phyloP scores from a whole-genome alignment of 2,113 vertebrate species.

The Odontophorus gujanensis region DNA sequence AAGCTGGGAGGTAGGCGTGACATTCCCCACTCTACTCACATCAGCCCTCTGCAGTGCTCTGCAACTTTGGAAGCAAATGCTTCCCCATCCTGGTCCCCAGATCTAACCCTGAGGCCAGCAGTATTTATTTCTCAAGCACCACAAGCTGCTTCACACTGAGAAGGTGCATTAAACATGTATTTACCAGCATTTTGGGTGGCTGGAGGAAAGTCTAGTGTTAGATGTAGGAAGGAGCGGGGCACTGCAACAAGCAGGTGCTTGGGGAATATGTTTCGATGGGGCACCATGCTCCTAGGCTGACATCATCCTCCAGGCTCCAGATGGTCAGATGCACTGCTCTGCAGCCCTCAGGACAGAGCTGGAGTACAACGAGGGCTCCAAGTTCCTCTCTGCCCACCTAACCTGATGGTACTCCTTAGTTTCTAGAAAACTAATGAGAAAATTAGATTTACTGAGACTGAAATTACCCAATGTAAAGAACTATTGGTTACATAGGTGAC shows the following conservation, averaged over 20 bases:
- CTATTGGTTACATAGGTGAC: background rate
- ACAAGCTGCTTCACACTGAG: background rate
- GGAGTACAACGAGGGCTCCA: background rate
- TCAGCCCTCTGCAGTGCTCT: background rate
- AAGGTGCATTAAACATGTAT: background rate
- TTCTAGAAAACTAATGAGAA: background rate
- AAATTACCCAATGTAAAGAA: background rate
- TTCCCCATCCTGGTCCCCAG: background rate
- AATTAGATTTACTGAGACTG: background rate
- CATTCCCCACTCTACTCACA: background rate
- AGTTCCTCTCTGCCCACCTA: background rate
- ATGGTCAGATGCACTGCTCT: too few relatives aligned
- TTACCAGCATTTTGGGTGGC: background rate
- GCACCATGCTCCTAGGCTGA: background rate
- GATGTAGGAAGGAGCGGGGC: fast-evolving
- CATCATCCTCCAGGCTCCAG: background rate
- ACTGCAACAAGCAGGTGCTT: background rate
- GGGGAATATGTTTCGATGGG: background rate
- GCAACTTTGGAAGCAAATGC: background rate
- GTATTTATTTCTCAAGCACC: slow-evolving; percentile 6
- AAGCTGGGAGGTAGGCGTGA: background rate
- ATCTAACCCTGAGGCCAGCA: background rate
- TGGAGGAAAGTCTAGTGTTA: background rate
- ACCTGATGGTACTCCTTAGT: background rate
- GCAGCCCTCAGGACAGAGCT: background rate